Percentiles rank a stretch among this genome's conserved stretches.
phyloP scores from a whole-genome alignment of 2,113 vertebrate genomes.

The Corydoras maculifer region DNA sequence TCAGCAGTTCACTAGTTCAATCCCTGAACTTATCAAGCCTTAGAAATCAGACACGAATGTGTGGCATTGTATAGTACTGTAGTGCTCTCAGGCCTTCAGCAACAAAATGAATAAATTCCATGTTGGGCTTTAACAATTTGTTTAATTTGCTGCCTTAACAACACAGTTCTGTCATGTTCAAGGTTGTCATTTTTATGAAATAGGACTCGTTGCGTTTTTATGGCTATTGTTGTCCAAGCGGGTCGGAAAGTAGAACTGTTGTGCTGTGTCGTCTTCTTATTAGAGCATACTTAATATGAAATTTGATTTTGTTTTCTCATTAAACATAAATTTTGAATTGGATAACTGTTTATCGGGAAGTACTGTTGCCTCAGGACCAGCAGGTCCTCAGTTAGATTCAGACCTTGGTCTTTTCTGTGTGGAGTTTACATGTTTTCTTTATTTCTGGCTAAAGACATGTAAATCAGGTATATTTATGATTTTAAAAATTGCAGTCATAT shows the following conservation, averaged over 20 bases:
- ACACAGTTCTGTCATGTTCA: not conserved
- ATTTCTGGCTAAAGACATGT: too few relatives aligned
- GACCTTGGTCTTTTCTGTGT: not conserved
- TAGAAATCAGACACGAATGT: constrained; percentile 7
- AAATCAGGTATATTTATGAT: too few relatives aligned
- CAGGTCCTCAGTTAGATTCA: not conserved
- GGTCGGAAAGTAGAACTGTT: too few relatives aligned
- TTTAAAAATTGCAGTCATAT: too few relatives aligned
- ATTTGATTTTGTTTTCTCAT: too few relatives aligned
- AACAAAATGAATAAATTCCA: not conserved
- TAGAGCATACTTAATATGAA: too few relatives aligned
- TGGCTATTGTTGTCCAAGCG: too few relatives aligned
- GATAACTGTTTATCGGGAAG: too few relatives aligned
- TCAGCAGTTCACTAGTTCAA: not conserved
- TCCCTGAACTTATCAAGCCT: not conserved
- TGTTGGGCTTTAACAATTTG: not conserved
- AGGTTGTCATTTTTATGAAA: not conserved
- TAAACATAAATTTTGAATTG: too few relatives aligned
- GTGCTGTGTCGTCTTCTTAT: too few relatives aligned
- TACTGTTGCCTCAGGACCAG: too few relatives aligned
- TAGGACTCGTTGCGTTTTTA: not conserved
- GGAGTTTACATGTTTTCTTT: not conserved
- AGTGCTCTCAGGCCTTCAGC: not conserved
- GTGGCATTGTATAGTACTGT: constrained; percentile 4
- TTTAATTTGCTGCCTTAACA: not conserved